A percentile compares a stretch with the other conserved stretches of the same genome.
These are phyloP conservation scores for Mellilla xanthometata DNA, from an alignment of 2,888 invertebrate species.

Conservation along the genomic window DNA sequence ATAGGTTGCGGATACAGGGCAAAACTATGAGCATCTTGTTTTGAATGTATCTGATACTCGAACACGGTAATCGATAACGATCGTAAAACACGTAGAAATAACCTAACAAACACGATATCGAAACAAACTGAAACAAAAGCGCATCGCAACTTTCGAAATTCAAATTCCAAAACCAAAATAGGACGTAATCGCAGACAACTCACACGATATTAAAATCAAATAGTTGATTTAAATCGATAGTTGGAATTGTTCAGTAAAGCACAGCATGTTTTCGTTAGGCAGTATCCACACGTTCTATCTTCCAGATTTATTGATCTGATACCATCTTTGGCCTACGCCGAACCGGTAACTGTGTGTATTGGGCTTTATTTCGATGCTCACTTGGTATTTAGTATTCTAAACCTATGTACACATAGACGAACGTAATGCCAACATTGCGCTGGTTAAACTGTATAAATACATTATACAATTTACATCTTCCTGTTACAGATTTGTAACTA, in stretches of 20 bases:
- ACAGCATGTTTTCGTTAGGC: constrained; percentile 44
- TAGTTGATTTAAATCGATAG: constrained; percentile 40
- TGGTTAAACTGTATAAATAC: constrained; percentile 2
- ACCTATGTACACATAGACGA: constrained; percentile 1
- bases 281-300: constrained; percentile 57
- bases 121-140: background rate
- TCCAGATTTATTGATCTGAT: constrained; percentile 76
- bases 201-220: constrained; percentile 9
- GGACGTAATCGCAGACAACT: constrained; percentile 1
- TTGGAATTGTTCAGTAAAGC: constrained; percentile 39
- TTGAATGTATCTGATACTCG: background rate
- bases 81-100: background rate
- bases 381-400: constrained; percentile 23
- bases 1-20: constrained; percentile 4
- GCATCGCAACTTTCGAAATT: background rate
- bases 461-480: constrained; percentile 7
- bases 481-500: background rate
- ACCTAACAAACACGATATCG: background rate
- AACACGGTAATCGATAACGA: background rate
- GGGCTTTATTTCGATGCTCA: constrained; percentile 50
- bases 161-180: constrained; percentile 11
- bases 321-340: constrained; percentile 65
- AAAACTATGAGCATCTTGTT: background rate
- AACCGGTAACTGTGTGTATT: constrained; percentile 44
- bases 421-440: background rate